Evolutionary conservation across 2,113 vertebrate genomes (phyloP).

Genomic region (Herpailurus yagouaroundi): DNA sequence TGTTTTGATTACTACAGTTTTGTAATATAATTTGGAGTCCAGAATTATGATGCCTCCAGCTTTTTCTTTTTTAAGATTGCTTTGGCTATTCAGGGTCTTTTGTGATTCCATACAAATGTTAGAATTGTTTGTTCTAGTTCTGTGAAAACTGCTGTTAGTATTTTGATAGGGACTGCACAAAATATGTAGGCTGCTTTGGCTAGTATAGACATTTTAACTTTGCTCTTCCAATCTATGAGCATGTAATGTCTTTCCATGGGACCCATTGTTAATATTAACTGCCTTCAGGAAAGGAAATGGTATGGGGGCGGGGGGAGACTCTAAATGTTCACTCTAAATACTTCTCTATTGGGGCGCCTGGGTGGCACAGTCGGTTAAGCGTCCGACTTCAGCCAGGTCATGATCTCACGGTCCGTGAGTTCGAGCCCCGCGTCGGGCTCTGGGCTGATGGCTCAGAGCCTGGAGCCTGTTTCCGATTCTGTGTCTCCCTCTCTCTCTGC

Average conservation of each 20-base stretch:
- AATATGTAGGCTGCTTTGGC: not conserved
- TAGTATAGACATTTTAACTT: not conserved
- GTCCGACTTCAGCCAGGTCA: too few relatives aligned
- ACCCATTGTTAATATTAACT: not conserved
- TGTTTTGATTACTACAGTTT: not conserved
- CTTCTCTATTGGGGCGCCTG: not conserved
- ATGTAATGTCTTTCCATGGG: not conserved
- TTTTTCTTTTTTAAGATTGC: not conserved
- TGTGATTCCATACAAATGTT: not conserved
- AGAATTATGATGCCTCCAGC: not conserved
- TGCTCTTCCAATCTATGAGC: not conserved
- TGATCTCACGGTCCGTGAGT: too few relatives aligned
- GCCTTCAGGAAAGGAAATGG: not conserved
- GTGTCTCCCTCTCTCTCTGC: too few relatives aligned
- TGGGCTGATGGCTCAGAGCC: too few relatives aligned
- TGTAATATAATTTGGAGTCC: not conserved
- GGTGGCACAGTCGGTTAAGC: too few relatives aligned
- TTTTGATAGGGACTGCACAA: not conserved
- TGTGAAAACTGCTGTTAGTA: not conserved
- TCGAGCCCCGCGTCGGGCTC: too few relatives aligned
- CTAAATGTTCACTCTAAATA: not conserved
- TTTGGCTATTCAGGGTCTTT: not conserved
- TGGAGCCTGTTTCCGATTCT: too few relatives aligned
- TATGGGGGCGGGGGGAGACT: not conserved
- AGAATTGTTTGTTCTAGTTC: not conserved